Percentiles rank a stretch among this genome's conserved stretches.
Evolutionary conservation across 2,797 vertebrate genomes (phyloP).

Genomic region (Sternotherus odoratus): DNA sequence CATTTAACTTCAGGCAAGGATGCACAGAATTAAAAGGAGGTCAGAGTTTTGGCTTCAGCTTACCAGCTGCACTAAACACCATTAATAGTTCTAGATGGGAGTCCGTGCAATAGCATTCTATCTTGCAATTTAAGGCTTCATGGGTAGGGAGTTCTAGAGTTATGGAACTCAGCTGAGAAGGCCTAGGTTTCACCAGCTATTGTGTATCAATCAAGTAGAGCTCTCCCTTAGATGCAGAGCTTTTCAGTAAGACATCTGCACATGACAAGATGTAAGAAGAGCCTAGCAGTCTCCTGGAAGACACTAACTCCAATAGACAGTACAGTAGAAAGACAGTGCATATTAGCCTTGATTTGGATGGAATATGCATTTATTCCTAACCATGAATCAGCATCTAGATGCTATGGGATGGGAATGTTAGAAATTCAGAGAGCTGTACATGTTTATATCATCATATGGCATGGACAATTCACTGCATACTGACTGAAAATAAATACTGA

Average conservation of each 20-base stretch:
- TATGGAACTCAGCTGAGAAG: neutral
- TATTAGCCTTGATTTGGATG: neutral
- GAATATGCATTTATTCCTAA: neutral
- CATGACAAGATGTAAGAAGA: neutral
- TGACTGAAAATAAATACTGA: conserved; percentile 12
- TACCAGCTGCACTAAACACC: neutral
- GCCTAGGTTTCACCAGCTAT: neutral
- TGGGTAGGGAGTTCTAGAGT: neutral
- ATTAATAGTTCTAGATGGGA: neutral
- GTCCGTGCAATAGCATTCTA: neutral
- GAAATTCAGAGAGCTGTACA: neutral
- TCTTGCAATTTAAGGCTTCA: neutral
- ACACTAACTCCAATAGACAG: neutral
- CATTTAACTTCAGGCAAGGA: neutral
- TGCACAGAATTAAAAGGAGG: neutral
- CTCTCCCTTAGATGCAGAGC: neutral
- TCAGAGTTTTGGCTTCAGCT: neutral
- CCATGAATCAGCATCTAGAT: neutral
- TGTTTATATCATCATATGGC: neutral
- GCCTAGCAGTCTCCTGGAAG: neutral
- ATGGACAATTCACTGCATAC: neutral
- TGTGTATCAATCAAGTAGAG: neutral
- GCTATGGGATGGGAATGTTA: neutral
- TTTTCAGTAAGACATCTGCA: neutral
- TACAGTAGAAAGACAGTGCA: neutral